phyloP scores from a whole-genome alignment of 2,797 vertebrate species.

The Peromyscus eremicus region DNA sequence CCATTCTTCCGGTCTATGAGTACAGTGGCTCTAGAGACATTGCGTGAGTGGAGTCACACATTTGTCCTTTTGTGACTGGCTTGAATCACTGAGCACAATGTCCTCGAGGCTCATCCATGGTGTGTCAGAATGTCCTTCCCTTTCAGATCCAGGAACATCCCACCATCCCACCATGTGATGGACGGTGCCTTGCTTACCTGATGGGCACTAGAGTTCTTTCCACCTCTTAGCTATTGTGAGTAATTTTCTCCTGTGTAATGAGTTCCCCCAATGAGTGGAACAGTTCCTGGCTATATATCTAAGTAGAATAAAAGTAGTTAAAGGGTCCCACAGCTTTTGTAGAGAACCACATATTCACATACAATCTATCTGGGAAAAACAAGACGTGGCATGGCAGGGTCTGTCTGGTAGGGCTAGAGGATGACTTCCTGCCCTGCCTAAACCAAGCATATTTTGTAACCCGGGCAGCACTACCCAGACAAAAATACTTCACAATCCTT shows the following conservation, averaged over 20 bases:
- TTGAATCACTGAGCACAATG: background rate
- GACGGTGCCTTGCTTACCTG: background rate
- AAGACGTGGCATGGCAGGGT: rapidly evolving
- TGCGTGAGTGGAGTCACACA: rapidly evolving
- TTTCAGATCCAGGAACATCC: background rate
- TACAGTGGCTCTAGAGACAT: background rate
- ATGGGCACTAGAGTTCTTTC: background rate
- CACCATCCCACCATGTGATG: background rate
- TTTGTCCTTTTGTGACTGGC: background rate
- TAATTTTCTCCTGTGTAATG: background rate
- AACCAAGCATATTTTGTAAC: background rate
- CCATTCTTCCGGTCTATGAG: rapidly evolving
- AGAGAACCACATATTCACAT: background rate
- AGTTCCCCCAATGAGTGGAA: no score
- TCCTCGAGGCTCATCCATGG: background rate
- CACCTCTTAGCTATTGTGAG: background rate
- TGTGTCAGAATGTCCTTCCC: background rate
- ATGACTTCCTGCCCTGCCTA: background rate
- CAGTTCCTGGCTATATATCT: rapidly evolving
- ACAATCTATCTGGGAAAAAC: background rate
- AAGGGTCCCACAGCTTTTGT: rapidly evolving
- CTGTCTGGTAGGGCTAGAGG: no score
- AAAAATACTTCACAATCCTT: constrained; percentile 29
- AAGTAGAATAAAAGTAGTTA: background rate
- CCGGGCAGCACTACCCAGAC: background rate